Conservation (phyloP, 2,113 vertebrate genomes). For the Cryptotis parvus region DNA sequence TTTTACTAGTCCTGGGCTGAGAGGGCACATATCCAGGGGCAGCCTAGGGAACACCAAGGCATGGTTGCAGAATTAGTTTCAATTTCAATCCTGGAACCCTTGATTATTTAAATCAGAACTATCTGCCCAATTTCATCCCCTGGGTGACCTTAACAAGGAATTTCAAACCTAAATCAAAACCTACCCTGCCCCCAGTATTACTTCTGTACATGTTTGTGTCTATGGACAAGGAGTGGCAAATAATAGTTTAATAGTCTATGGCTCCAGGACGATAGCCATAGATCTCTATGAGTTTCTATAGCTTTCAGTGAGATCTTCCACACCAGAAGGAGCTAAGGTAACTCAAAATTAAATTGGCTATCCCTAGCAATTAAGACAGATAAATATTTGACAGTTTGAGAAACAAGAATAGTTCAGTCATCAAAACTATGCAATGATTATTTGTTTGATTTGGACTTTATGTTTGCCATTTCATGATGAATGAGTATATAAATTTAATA, state of each 20-base stretch:
- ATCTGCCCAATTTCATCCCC: too few species aligned
- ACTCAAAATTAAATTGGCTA: background rate
- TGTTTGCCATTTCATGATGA: background rate
- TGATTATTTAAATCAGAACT: too few species aligned
- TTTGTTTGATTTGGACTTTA: background rate
- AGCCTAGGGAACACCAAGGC: too few species aligned
- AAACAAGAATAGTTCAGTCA: background rate
- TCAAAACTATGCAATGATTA: background rate
- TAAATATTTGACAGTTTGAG: background rate
- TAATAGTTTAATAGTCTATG: background rate
- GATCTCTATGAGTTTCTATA: background rate
- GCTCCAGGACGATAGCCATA: background rate
- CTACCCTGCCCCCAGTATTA: background rate
- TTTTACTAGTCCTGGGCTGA: too few species aligned
- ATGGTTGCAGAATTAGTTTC: too few species aligned
- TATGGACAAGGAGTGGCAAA: background rate
- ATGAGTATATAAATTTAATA: background rate
- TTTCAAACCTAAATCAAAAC: background rate
- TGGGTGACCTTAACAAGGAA: too few species aligned
- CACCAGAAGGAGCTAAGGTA: background rate
- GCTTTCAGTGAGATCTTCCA: background rate
- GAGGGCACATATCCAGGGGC: too few species aligned
- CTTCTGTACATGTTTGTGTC: background rate
- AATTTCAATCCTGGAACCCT: too few species aligned
- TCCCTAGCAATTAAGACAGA: background rate